Base-by-base conservation (phyloP, 2,113 vertebrate species). In the Scartelaos histophorus region DNA sequence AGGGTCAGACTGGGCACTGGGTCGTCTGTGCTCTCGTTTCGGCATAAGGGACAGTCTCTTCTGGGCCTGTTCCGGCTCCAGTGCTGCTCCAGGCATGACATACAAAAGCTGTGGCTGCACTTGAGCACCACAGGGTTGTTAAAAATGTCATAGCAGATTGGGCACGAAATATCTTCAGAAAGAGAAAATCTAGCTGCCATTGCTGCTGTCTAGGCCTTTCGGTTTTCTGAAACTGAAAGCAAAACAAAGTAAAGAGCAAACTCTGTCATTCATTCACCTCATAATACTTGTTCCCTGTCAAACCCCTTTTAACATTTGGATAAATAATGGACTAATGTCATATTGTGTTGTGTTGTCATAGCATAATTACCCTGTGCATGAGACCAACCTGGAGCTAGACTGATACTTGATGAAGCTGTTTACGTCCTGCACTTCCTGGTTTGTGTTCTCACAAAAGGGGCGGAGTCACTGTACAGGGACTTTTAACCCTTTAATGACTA, bases 71-170 rank as follows among this genome's bases (percentile, higher is more conserved):
- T 43, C 0, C 1, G 45, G 0, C 5, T 24, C 92, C 92, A 93
- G 86, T 91, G 88, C 75, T 75, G 29, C 64, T 75, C 70, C 73
- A 94, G 78, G 16, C 93, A 94, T 53, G 75, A 15, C 0, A 70
- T 51, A 3, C 93, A 94, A 90, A 94, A 93, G 76, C 91, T 93
- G 84, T 94, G 93, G 75, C 90, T 91, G 79, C 93, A 94, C 75
- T 91, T 90, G 5, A 94, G 91, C 25, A 92, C 90, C 75, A 93
- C 92, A 0, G 93, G 93, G 29, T 93, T 83, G 15, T 24, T 68
- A 82, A 93, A 94, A 71, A 93, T 90, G 0, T 90, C 84, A 0
- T 78, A 92, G 84, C 93, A 94, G 15, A 94, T 82, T 25, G 92
- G 22, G 22, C 93, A 94, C 57, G 86, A 85, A 54, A 92, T 81